phyloP scores from a whole-genome alignment of 2,113 vertebrate species.

The Petromus typicus region DNA sequence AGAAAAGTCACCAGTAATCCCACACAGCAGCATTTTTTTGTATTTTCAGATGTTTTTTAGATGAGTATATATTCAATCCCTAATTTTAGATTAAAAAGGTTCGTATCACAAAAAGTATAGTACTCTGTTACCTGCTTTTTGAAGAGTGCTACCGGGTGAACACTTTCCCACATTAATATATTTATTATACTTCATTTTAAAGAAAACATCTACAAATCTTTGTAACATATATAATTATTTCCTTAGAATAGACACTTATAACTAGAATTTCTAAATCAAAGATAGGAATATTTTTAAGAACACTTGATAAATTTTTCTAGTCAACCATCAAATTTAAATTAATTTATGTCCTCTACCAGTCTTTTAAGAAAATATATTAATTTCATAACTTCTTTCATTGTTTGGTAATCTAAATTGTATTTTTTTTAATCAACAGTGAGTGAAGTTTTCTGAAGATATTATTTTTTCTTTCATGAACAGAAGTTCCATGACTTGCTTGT shows the following conservation, averaged over 20 bases:
- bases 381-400: neutral
- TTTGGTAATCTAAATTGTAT: neutral
- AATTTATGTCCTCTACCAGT: neutral
- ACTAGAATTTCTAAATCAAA: slow-evolving; percentile 1
- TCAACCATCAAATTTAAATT: neutral
- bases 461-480: slow-evolving; percentile 30
- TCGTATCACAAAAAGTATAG: neutral
- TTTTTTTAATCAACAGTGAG: neutral
- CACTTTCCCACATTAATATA: neutral
- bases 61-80: neutral
- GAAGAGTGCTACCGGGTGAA: neutral
- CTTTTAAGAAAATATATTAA: neutral
- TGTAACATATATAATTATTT: neutral
- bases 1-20: neutral
- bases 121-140: neutral
- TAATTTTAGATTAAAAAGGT: neutral
- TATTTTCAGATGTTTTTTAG: slow-evolving; percentile 47
- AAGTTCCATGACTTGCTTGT: neutral
- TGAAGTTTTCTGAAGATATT: neutral
- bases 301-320: neutral
- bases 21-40: neutral
- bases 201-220: neutral
- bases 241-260: neutral
- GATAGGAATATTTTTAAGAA: neutral
- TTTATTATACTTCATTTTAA: neutral